Evolutionary conservation across 2,113 vertebrate genomes (phyloP), one percentile per base, ranked within the genome.

Genomic region (Hydrolagus affinis): DNA sequence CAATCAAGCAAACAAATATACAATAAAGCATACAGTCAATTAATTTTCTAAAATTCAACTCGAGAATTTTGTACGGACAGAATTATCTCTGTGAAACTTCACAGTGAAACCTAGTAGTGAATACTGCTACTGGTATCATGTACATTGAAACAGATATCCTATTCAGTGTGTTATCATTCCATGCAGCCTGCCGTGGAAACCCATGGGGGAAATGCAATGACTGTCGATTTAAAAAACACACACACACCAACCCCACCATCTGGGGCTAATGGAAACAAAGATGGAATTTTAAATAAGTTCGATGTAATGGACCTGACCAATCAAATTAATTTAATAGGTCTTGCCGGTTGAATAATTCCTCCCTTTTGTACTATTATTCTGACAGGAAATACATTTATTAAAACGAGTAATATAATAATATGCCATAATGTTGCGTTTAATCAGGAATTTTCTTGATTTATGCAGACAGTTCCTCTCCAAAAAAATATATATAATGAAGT

Each of bases 81-180:
- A 25, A 73, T 32, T 64, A 80, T 62, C 76, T 4, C 8, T 32
- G 11, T 44, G 44, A 44, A 44, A 44, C 6, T 32, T 83, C 15
- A 30, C 25, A 6, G 60, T n/a, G 23, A 15, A 1, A 23, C 32
- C 21, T 23, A 80, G 59, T 12, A 62, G 14, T 19, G n/a, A 19
- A 25, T 75, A 17, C 56, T 21, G 44, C 28, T 66, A 23, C n/a
- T 64, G 60, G 30, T 64, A 80, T 62, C 57, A 78, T 17, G 56
- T 57, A 80, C 2, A 68, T 10, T 66, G 66, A 76, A 56, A 88
- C 90, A 91, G 89, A 86, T 88, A 86, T 83, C 86, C 88, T 86
- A 87, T 91, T 92, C 90, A 88, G 88, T 90, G 89, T 14, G 73
- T 89, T 92, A 91, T 92, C 91, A 91, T 93, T 92, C 92, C 85